phyloP scores from a whole-genome alignment of 2,797 vertebrate genomes.

The Setipinna tenuifilis region DNA sequence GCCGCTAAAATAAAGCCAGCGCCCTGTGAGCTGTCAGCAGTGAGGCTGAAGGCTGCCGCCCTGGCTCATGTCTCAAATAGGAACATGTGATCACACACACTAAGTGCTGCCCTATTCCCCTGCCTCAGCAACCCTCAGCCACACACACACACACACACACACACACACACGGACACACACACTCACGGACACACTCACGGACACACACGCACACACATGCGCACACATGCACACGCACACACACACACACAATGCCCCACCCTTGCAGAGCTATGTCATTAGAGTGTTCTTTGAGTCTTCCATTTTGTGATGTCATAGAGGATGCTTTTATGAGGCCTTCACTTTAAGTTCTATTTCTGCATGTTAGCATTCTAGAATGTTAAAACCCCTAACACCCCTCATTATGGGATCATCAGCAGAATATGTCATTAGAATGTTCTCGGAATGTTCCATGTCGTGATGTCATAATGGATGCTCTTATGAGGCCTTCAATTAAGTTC shows the following conservation, averaged over 20 bases:
- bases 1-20: not conserved
- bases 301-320: not conserved
- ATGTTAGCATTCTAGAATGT: not conserved
- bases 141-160: not conserved
- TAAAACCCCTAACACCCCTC: not conserved
- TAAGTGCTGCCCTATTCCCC: not conserved
- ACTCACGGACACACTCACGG: not conserved
- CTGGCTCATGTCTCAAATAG: not conserved
- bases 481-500: not conserved
- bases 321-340: not conserved
- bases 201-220: no score
- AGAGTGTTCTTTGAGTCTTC: not conserved
- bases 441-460: not conserved
- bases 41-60: not conserved
- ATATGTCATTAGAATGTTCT: not conserved
- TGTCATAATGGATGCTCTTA: not conserved
- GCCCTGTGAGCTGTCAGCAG: not conserved
- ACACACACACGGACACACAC: not conserved
- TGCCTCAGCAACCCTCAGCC: not conserved
- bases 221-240: no score
- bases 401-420: not conserved
- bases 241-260: not conserved
- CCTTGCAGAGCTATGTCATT: not conserved
- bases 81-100: constrained; percentile 8
- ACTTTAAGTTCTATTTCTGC: not conserved